Evolutionary conservation across 2,113 vertebrate genomes (phyloP), one percentile per base, ranked within the genome.

Genomic region (Pelobates fuscus): DNA sequence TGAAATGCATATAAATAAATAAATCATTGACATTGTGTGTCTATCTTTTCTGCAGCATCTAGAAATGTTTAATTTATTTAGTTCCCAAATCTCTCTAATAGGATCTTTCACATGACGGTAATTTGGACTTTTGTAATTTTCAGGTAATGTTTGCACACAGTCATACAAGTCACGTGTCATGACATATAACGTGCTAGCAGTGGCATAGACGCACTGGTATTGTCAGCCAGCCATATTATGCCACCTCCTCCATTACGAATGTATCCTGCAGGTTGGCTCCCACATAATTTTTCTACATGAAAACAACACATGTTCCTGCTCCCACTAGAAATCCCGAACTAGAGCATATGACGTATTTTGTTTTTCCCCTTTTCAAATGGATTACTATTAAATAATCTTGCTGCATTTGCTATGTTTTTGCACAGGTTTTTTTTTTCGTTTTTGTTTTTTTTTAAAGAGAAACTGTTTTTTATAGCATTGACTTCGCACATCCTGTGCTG

Each of bases 301-400:
- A 58, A 54, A 72, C 21, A 63, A 58, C 70, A 72, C 58, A 72
- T 72, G 59, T 25, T 63, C 20, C 43, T 25, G 70, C n/a, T 71
- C 8, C 24, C 25, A 43, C 7, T 60, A 71, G 23, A 25, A 25
- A 24, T 15, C 57, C 18, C 41, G 41, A 49, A 21, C 27, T 49
- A 57, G 41, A 62, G 37, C 57, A 23, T 49, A 43, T 62, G 58
- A 71, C 37, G 69, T 46, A 29, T 21, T 41, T 23, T 62, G 41
- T 71, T 71, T 46, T 71, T 46, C 57, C 69, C 41, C 3, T 26
- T 43, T 46, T 18, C 20, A 70, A 58, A 20, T 17, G 57, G 8
- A 21, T 14, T 41, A 21, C 29, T 67, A 23, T 67, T 5, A 37
- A 37, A 37, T 10, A 5, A 5, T 37, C 32, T 10, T 37, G 32